A percentile compares a stretch with the other conserved stretches of the same genome.
phyloP scores from a whole-genome alignment of 2,888 invertebrate species.

The Luperina testacea region DNA sequence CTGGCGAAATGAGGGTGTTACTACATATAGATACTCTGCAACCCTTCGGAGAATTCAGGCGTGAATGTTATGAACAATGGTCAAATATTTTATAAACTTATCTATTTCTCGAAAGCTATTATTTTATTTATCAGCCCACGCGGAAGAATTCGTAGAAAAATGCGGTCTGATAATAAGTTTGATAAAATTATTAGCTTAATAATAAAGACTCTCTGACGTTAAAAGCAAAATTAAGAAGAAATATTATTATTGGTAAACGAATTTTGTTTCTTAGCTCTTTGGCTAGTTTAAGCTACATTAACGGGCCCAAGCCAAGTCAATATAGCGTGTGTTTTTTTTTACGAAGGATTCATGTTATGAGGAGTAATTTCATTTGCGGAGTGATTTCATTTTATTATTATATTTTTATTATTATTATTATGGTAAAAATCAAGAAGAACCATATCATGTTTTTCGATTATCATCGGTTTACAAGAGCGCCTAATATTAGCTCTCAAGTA shows the following conservation, averaged over 20 bases:
- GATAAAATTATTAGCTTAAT: conserved; percentile 22
- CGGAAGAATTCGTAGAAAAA: conserved; percentile 15
- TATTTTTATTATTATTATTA: no score
- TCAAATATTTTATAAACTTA: conserved; percentile 24
- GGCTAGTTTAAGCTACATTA: no score
- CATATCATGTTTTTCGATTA: conserved; percentile 40
- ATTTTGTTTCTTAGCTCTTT: no score
- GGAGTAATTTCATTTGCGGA: no score
- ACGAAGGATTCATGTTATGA: no score
- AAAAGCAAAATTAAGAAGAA: conserved; percentile 9
- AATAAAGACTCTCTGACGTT: conserved; percentile 18
- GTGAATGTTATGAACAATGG: not conserved
- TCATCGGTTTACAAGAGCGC: conserved; percentile 36
- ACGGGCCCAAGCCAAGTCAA: no score
- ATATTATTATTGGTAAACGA: no score
- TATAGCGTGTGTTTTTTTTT: no score
- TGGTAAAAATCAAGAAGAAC: conserved; percentile 24
- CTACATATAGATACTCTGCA: not conserved
- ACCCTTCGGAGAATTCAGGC: not conserved
- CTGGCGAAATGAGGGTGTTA: not conserved
- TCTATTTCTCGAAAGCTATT: conserved; percentile 33
- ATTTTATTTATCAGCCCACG: conserved; percentile 14
- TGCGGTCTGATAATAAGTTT: conserved; percentile 2
- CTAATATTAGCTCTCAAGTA: conserved; percentile 41
- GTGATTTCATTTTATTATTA: no score